phyloP scores from a whole-genome alignment of 2,797 vertebrate genomes.

The Trachops cirrhosus region DNA sequence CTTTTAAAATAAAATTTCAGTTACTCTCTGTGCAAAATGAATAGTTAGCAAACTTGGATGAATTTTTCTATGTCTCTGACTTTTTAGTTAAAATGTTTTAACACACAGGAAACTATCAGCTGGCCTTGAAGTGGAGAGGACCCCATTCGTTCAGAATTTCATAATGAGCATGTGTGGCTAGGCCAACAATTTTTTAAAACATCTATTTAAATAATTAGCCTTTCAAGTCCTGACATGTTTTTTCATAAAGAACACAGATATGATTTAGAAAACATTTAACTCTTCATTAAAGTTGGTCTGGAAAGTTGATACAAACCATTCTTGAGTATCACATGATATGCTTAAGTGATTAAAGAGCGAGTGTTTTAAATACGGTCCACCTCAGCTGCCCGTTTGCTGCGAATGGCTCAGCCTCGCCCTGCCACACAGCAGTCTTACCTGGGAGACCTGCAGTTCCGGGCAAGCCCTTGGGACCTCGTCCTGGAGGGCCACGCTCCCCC shows the following conservation, averaged over 20 bases:
- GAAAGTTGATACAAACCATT: neutral
- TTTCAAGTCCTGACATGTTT: slow-evolving; percentile 20
- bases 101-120: neutral
- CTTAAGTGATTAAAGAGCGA: neutral
- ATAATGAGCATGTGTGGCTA: neutral
- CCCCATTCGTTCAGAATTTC: neutral
- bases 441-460: slow-evolving; percentile 92
- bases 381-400: neutral
- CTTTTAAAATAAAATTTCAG: slow-evolving; percentile 35
- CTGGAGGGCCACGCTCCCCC: slow-evolving; percentile 92
- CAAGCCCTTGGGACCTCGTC: slow-evolving; percentile 92
- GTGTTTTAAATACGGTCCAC: neutral
- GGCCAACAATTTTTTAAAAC: neutral
- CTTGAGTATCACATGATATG: neutral
- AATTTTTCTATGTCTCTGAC: neutral
- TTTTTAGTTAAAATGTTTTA: neutral
- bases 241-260: neutral
- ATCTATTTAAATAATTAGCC: neutral
- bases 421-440: slow-evolving; percentile 84
- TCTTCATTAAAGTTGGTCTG: neutral
- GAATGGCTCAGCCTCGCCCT: neutral
- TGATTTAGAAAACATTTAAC: slow-evolving; percentile 9
- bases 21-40: neutral
- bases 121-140: neutral
- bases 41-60: neutral